Base-by-base conservation (phyloP, 2,888 invertebrate genomes). In the Augochlorella aurata region DNA sequence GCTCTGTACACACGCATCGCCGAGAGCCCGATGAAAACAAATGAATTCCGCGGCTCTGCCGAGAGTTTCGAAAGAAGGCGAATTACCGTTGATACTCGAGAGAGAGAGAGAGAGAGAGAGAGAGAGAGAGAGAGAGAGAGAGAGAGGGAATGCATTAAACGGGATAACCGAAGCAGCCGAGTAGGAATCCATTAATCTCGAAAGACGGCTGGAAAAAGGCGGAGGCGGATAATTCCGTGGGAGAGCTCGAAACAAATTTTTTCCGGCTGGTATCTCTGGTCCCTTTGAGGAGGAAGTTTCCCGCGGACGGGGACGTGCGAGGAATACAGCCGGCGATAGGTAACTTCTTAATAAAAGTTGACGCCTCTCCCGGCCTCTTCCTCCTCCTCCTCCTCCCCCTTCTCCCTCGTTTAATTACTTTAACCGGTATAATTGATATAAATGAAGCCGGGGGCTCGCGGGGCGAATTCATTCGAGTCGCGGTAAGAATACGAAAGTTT, bases 361-460 rank as follows among this genome's bases (percentile, higher is more conserved):
- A 67, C 54, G 54, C 14, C 4, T 3, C 61, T 16, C 24, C 21
- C 58, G 0, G 8, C 38, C 50, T 4, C 47, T 54, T 21, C 18
- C 58, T 63, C 50, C 74, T 79, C 45, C 18, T 8, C 12, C 16
- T 67, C 63, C 70, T 70, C 38, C 14, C 65, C 61, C 70, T 38
- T 21, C 18, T n/a, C 65, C 58, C 73, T 38, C 44, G 45, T 61
- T 81, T 87, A 85, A 87, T 87, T 81, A 83, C 72, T 83, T 83
- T 69, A 72, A 73, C 78, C 66, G 72, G 65, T 67, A 76, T 87
- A 87, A 87, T 87, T 85, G 88, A 87, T 87, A 87, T 79, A 83
- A 85, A 85, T 83, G 81, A 83, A 85, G 76, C 66, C 65, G n/a
- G 29, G 18, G 61, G 45, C 67, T 75, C 65, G 74, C 65, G 66